Conservation (phyloP, 2,888 invertebrate species). For the Cheilosia impressa region DNA sequence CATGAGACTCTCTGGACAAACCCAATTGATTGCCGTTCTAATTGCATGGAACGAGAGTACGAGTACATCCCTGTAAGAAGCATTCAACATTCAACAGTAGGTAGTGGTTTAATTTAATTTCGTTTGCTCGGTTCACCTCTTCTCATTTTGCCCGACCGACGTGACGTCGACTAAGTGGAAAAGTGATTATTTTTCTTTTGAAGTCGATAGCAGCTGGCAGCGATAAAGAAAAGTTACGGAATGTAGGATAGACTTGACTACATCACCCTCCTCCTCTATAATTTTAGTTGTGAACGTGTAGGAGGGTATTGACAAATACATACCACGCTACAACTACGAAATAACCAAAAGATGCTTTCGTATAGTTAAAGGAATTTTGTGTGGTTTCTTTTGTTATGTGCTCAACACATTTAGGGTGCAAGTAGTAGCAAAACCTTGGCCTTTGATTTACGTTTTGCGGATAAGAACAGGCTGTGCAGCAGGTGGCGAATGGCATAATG, state of each 20-base stretch:
- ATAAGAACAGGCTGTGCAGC: no score
- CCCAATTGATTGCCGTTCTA: conserved; percentile 40
- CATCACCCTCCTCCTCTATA: neutral
- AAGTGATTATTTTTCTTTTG: conserved; percentile 5
- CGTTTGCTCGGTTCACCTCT: conserved; percentile 4
- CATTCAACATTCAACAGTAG: conserved; percentile 16
- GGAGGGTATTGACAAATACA: no score
- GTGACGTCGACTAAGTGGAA: conserved; percentile 3
- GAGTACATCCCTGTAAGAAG: neutral
- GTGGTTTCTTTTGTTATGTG: no score
- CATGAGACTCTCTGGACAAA: conserved; percentile 10
- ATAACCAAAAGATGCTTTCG: no score
- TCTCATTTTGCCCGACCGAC: conserved; percentile 1
- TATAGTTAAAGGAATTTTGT: no score
- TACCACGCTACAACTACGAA: no score
- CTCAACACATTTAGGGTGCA: no score
- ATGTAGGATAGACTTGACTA: neutral
- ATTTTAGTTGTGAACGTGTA: neutral
- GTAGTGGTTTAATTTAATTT: conserved; percentile 37
- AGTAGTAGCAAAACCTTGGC: no score
- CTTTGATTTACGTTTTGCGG: no score
- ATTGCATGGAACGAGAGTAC: conserved; percentile 13
- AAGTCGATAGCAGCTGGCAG: conserved; percentile 15
- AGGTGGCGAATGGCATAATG: no score
- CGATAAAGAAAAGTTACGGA: conserved; percentile 3